Evolutionary conservation across 64 coral and sea anemone species (phyloP).

Genomic region (Porites lutea): DNA sequence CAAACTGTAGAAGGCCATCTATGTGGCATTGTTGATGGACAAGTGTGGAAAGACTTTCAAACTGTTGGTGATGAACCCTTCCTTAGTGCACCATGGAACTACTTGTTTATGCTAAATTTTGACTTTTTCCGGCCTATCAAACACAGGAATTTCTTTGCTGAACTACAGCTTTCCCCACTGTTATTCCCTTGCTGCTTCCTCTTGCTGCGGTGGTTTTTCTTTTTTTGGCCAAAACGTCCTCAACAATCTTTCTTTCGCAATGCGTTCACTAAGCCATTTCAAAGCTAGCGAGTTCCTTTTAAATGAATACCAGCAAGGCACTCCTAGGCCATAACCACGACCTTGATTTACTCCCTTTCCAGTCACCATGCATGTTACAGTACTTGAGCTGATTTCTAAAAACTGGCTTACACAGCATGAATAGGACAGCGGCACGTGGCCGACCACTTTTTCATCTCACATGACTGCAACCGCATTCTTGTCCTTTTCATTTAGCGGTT

Average conservation of each 20-base stretch:
- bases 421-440: constrained; percentile 25
- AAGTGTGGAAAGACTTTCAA: constrained; percentile 44
- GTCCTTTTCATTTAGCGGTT: constrained; percentile 21
- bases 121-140: constrained; percentile 44
- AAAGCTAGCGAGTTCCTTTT: constrained; percentile 46
- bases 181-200: constrained; percentile 38
- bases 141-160: constrained; percentile 42
- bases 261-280: constrained; percentile 40
- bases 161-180: constrained; percentile 48
- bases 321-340: constrained; percentile 29
- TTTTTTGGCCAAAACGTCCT: constrained; percentile 42
- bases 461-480: constrained; percentile 20
- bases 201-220: constrained; percentile 27
- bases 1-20: neutral
- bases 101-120: constrained; percentile 51
- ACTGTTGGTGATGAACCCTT: constrained; percentile 12
- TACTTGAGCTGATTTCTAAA: constrained; percentile 20
- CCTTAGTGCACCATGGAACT: constrained; percentile 36
- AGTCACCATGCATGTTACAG: constrained; percentile 13
- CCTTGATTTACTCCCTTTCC: constrained; percentile 41
- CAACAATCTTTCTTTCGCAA: constrained; percentile 46
- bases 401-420: constrained; percentile 11
- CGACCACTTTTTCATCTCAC: constrained; percentile 38
- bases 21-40: constrained; percentile 36
- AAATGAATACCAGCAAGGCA: constrained; percentile 17